phyloP scores from a whole-genome alignment of 2,797 vertebrate genomes.

The Botia kubotai region DNA sequence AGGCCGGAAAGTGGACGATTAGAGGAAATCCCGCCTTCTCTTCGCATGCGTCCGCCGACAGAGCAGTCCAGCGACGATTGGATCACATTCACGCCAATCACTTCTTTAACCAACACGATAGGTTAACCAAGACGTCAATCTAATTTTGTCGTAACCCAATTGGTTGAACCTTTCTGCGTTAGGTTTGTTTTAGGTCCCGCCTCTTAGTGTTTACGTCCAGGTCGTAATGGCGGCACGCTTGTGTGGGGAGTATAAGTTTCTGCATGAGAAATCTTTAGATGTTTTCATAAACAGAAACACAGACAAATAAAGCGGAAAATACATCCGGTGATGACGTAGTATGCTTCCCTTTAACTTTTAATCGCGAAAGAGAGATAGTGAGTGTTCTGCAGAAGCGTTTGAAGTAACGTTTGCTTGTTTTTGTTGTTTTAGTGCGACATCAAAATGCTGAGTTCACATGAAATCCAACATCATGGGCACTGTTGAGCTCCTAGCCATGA shows the following conservation, averaged over 20 bases:
- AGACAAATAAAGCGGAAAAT: no score
- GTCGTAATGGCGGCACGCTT: slow-evolving; percentile 68
- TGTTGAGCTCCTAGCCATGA: no score
- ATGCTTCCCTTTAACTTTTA: no score
- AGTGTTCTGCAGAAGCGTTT: no score
- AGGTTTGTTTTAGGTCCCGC: neutral
- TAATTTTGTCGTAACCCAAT: slow-evolving; percentile 39
- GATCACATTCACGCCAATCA: slow-evolving; percentile 40
- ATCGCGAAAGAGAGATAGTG: no score
- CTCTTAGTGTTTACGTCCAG: slow-evolving; percentile 67
- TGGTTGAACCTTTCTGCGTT: slow-evolving; percentile 50
- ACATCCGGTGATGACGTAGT: no score
- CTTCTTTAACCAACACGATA: neutral
- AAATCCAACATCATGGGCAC: no score
- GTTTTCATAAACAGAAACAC: neutral
- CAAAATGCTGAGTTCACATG: no score
- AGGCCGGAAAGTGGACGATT: slow-evolving; percentile 63
- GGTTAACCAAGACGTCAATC: slow-evolving; percentile 53
- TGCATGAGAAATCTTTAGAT: no score
- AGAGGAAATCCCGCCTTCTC: slow-evolving; percentile 73
- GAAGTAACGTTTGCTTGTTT: no score
- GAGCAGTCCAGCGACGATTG: accelerated
- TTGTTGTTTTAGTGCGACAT: no score
- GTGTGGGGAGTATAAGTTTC: no score
- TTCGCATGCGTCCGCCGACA: accelerated